These are phyloP conservation scores for Taenioides sp. DNA, from an alignment of 2,797 vertebrate species.

Conservation along the genomic window DNA sequence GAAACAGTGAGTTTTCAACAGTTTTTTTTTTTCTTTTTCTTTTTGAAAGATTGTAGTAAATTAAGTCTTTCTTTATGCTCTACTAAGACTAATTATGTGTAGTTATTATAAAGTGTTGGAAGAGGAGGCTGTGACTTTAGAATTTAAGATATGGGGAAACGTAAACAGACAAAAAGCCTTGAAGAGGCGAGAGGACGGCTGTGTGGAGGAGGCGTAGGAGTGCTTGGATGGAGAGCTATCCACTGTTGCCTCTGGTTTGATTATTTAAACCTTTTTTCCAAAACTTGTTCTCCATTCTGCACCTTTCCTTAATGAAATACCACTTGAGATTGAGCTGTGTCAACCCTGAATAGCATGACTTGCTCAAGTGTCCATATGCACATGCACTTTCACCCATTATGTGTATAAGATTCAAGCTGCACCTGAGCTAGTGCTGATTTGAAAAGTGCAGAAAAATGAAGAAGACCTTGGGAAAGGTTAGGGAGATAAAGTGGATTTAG, in stretches of 20 bases:
- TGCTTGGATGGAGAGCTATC: conserved; percentile 26
- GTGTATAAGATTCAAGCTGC: conserved; percentile 18
- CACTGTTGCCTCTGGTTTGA: conserved; percentile 26
- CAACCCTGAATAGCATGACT: conserved; percentile 45
- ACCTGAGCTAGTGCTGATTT: conserved; percentile 55
- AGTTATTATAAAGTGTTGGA: too few species aligned
- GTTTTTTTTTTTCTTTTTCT: background rate
- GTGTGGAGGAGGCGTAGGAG: conserved; percentile 43
- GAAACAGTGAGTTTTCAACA: background rate
- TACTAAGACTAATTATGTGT: too few species aligned
- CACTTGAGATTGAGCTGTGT: conserved; percentile 53
- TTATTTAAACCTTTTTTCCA: conserved; percentile 54
- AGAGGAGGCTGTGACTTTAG: conserved; percentile 7
- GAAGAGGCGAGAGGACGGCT: conserved; percentile 31
- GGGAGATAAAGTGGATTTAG: conserved; percentile 56
- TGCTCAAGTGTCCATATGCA: conserved; percentile 4
- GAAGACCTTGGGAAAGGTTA: conserved; percentile 57
- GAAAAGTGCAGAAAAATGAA: conserved; percentile 6
- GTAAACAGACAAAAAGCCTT: conserved; percentile 42
- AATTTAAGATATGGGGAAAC: conserved; percentile 25
- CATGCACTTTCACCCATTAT: conserved; percentile 26
- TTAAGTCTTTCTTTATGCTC: too few species aligned
- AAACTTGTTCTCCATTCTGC: conserved; percentile 47
- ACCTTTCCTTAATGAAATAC: conserved; percentile 59
- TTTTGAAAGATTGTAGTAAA: too few species aligned